A percentile compares a stretch with the other conserved stretches of the same genome.
phyloP scores from a whole-genome alignment of 2,888 invertebrate genomes.

The Lycocerus yunnanus region DNA sequence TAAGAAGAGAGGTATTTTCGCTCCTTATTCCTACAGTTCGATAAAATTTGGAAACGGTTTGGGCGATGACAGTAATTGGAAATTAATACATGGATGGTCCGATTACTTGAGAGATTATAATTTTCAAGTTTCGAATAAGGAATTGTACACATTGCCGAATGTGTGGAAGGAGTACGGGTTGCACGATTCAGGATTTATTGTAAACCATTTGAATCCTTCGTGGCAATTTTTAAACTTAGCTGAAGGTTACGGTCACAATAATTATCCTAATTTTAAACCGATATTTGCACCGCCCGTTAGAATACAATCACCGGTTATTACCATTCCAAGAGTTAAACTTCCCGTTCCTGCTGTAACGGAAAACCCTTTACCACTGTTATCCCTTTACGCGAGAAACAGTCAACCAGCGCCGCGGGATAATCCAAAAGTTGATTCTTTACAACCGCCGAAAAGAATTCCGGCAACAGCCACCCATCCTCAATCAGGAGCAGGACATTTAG shows the following conservation, averaged over 20 bases:
- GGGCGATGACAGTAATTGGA: not conserved
- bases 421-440: not conserved
- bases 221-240: not conserved
- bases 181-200: not conserved
- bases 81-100: not conserved
- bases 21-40: not conserved
- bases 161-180: not conserved
- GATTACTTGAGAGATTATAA: not conserved
- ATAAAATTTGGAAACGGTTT: not conserved
- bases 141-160: not conserved
- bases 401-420: not conserved
- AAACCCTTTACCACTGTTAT: not conserved
- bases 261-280: not conserved
- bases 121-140: not conserved
- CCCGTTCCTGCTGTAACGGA: not conserved
- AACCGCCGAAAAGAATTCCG: not conserved
- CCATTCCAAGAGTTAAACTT: not conserved
- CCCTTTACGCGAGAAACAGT: not conserved
- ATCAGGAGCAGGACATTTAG: slow-evolving; percentile 46
- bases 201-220: not conserved
- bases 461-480: slow-evolving; percentile 17
- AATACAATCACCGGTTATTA: not conserved
- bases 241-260: not conserved
- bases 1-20: not conserved
- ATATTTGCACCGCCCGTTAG: not conserved